A percentile compares a stretch with the other conserved stretches of the same genome.
Evolutionary conservation across 2,113 vertebrate genomes (phyloP).

Genomic region (Dermatemys mawii): DNA sequence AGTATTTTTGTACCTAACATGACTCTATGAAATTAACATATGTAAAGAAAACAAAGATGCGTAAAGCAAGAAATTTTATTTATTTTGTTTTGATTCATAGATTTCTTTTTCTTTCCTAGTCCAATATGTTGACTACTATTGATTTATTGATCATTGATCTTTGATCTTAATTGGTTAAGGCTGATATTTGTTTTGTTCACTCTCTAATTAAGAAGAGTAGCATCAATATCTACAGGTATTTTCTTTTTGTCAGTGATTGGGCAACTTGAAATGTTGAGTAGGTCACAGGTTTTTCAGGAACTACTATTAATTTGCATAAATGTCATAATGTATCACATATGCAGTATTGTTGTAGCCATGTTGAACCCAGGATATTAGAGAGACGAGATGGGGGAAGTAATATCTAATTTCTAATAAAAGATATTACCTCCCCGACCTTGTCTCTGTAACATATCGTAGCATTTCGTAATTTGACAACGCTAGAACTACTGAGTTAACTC

Average conservation of each 20-base stretch:
- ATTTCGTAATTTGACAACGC: not conserved
- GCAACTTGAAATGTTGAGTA: not conserved
- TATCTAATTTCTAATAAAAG: not conserved
- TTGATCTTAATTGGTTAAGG: not conserved
- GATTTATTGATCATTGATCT: not conserved
- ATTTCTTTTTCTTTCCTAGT: not conserved
- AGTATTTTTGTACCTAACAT: slow-evolving; percentile 30
- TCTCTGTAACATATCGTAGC: not conserved
- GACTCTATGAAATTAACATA: not conserved
- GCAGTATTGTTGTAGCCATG: not conserved
- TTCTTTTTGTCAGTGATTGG: not conserved
- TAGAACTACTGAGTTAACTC: not conserved
- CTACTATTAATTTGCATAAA: slow-evolving; percentile 10
- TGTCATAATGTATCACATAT: not conserved
- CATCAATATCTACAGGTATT: not conserved
- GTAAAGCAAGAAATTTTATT: not conserved
- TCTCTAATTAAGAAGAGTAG: not conserved
- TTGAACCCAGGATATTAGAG: not conserved
- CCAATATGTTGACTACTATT: not conserved
- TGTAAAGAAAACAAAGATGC: not conserved
- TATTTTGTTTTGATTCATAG: not conserved
- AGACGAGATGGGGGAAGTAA: not conserved
- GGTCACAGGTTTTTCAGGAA: not conserved
- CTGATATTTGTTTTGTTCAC: slow-evolving; percentile 2
- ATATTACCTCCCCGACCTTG: not conserved